Conservation (phyloP, 2,797 vertebrate species). For the Centroberyx gerrardi region DNA sequence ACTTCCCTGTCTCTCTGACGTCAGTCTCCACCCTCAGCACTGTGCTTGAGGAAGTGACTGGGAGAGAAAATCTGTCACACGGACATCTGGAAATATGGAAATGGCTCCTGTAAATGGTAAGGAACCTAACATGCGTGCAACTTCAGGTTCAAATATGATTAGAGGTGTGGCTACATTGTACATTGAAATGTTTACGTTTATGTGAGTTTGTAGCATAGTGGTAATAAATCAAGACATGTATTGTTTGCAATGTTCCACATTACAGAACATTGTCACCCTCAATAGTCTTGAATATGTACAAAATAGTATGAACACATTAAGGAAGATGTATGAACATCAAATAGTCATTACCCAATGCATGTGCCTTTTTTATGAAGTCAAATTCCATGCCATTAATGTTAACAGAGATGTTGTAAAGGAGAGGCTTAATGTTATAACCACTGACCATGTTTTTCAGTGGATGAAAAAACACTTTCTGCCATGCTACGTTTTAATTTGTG, state of each 20-base stretch:
- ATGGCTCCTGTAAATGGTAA: constrained; percentile 47
- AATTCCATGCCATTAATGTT: too few species aligned
- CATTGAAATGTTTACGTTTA: neutral
- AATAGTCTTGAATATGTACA: too few species aligned
- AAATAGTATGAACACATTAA: too few species aligned
- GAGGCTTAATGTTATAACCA: too few species aligned
- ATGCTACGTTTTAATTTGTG: neutral
- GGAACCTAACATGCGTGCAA: neutral
- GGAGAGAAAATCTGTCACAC: neutral
- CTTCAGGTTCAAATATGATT: neutral
- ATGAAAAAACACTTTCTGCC: too few species aligned
- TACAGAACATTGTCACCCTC: neutral
- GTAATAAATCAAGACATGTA: neutral
- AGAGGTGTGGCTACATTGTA: neutral
- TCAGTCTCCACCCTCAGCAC: neutral
- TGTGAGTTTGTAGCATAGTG: neutral
- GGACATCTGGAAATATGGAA: neutral
- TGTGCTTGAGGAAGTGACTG: neutral
- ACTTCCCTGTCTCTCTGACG: too few species aligned
- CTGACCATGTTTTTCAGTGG: too few species aligned
- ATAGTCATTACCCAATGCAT: too few species aligned
- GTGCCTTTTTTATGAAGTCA: too few species aligned
- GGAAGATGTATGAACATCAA: too few species aligned
- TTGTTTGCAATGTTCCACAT: too few species aligned
- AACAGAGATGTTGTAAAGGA: too few species aligned